Evolutionary conservation across 2,113 vertebrate genomes (phyloP).

Genomic region (Hyperopisus bebe): DNA sequence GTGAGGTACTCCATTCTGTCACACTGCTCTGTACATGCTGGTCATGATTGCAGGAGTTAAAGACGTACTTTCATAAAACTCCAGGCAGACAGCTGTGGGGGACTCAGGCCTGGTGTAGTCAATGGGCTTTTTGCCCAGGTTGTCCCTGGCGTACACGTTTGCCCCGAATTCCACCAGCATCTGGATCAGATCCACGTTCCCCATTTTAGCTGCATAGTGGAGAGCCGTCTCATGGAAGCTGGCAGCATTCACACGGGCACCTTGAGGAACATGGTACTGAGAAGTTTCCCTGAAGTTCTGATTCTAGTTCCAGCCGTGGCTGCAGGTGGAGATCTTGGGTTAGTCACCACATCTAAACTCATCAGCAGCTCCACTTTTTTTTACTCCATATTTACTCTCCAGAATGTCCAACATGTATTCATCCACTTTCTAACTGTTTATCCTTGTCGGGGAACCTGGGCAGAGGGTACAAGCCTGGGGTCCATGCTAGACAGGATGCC

Average conservation of each 20-base stretch:
- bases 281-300: neutral
- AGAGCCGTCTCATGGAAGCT: slow-evolving; percentile 83
- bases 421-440: neutral
- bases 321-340: neutral
- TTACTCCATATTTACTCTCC: neutral
- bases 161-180: slow-evolving; percentile 81
- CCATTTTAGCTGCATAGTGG: slow-evolving; percentile 74
- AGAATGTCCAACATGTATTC: neutral
- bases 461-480: neutral
- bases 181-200: slow-evolving; percentile 68
- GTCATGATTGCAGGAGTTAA: neutral
- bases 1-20: neutral
- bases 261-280: slow-evolving; percentile 44
- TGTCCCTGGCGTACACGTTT: slow-evolving; percentile 71
- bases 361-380: neutral
- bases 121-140: slow-evolving; percentile 63
- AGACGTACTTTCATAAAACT: slow-evolving; percentile 70
- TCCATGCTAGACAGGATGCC: neutral
- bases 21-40: neutral
- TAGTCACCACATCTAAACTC: neutral
- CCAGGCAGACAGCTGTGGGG: slow-evolving; percentile 57
- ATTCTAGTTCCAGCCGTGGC: neutral
- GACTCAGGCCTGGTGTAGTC: slow-evolving; percentile 71
- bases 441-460: neutral
- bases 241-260: slow-evolving; percentile 78